Percentiles rank a stretch among this genome's conserved stretches.
Conservation (phyloP, 2,113 vertebrate genomes). For the Semicossyphus pulcher region DNA sequence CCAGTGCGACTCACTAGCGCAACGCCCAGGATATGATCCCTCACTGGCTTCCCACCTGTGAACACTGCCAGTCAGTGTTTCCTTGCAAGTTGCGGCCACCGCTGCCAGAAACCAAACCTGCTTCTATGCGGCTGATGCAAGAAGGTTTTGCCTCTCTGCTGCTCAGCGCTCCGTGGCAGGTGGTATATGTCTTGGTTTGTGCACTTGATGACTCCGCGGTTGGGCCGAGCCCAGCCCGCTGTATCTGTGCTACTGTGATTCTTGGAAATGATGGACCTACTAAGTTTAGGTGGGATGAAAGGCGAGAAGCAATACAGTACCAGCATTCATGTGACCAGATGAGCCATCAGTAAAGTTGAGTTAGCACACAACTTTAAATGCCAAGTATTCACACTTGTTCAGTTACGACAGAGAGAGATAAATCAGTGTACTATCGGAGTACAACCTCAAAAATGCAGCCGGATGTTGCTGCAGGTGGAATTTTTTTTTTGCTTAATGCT, state of each 20-base stretch:
- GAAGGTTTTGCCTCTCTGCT: constrained; percentile 5
- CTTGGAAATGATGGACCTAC: constrained; percentile 71
- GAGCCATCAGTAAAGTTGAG: constrained; percentile 34
- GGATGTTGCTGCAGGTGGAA: neutral
- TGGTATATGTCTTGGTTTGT: constrained; percentile 48
- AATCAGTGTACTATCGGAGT: constrained; percentile 8
- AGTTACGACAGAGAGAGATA: constrained; percentile 33
- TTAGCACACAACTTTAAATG: constrained; percentile 50
- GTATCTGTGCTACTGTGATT: constrained; percentile 61
- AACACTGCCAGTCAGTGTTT: neutral
- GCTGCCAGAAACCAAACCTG: constrained; percentile 3
- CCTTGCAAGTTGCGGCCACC: neutral
- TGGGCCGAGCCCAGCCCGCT: constrained; percentile 49
- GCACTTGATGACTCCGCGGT: constrained; percentile 62
- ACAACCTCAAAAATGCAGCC: neutral
- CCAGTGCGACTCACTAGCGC: neutral
- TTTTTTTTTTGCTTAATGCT: neutral
- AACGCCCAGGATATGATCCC: constrained; percentile 9
- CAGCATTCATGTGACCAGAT: constrained; percentile 40
- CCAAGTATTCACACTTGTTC: constrained; percentile 59
- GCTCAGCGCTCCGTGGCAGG: constrained; percentile 52
- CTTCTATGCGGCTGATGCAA: constrained; percentile 17
- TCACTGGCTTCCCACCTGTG: neutral
- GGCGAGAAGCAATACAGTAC: constrained; percentile 70
- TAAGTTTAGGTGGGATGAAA: constrained; percentile 76